Evolutionary conservation across 2,113 vertebrate genomes (phyloP), one percentile per base, ranked within the genome.

Genomic region (Poeciliopsis prolifica): DNA sequence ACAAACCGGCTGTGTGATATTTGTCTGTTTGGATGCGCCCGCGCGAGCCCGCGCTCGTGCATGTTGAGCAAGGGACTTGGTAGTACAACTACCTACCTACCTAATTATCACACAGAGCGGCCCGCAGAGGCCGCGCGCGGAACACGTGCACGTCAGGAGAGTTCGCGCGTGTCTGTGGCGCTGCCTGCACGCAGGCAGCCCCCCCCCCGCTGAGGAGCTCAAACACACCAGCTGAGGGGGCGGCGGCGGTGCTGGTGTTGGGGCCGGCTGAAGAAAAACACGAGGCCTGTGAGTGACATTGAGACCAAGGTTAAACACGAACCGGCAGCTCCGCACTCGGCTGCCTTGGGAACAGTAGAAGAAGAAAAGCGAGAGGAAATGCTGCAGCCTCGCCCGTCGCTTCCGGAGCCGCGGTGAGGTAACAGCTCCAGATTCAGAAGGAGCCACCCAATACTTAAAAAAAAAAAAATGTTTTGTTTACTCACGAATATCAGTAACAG

Each of bases 261-360:
- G 69, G 19, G 69, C 17, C 79, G 80, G 74, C 72, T 70, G 72
- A 69, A 51, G 78, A 85, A 81, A 82, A 75, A 76, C 76, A 76
- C 74, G 74, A 88, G 62, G 87, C 85, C 87, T 68, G 72, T 68
- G 81, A 89, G 86, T 86, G 90, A 92, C 91, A 89, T 93, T 92
- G 90, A 92, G 90, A 81, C 89, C 87, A 93, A 92, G 92, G 92
- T 93, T 91, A 89, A 87, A 89, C 72, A 67, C 84, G 74, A 89
- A 84, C 77, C 73, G 37, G 66, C 70, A 70, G 51, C 68, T 90
- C 69, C 31, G 31, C 44, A 17, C 19, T 48, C 19, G 79, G 74
- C 60, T 40, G 5, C 5, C 54, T 78, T 78, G 70, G 51, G 75
- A 75, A 66, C 19, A 48, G 54, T 78, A 78, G 75, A 67, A 62